phyloP scores from a whole-genome alignment of 1,140 invertebrate genomes.

The Philaenus spumarius region DNA sequence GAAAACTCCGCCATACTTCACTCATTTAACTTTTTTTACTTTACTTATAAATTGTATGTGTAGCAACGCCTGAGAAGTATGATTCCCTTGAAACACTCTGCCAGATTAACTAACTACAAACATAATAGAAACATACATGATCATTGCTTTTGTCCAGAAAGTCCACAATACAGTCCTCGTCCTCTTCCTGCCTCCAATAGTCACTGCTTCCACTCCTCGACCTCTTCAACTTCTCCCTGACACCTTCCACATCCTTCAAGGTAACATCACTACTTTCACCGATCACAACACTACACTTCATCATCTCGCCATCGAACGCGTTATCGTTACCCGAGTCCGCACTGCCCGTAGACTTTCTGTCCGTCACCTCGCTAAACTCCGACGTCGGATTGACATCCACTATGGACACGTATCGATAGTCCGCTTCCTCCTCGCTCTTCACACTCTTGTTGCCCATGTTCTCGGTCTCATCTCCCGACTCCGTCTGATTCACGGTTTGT shows the following conservation, averaged over 20 bases:
- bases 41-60: too few species aligned
- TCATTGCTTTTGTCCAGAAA: constrained; percentile 36
- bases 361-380: background rate
- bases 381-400: constrained; percentile 1
- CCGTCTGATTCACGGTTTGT: background rate
- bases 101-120: too few species aligned
- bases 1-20: too few species aligned
- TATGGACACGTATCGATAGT: constrained; percentile 14
- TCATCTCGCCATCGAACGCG: background rate
- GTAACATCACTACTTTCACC: background rate
- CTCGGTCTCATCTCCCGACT: background rate
- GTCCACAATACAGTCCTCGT: constrained; percentile 31
- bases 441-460: constrained; percentile 1
- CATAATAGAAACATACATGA: constrained; percentile 37
- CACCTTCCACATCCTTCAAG: constrained; percentile 12
- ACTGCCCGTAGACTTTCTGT: background rate
- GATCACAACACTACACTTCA: background rate
- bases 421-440: constrained; percentile 1
- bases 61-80: too few species aligned
- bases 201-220: constrained; percentile 10
- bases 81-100: too few species aligned
- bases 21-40: too few species aligned
- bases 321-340: background rate
- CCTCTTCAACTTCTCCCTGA: constrained; percentile 10
- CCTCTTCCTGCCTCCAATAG: constrained; percentile 17